Percentiles rank a stretch among this genome's conserved stretches.
Conservation (phyloP, 92 coral and sea anemone genomes). For the Actinostola sp. region DNA sequence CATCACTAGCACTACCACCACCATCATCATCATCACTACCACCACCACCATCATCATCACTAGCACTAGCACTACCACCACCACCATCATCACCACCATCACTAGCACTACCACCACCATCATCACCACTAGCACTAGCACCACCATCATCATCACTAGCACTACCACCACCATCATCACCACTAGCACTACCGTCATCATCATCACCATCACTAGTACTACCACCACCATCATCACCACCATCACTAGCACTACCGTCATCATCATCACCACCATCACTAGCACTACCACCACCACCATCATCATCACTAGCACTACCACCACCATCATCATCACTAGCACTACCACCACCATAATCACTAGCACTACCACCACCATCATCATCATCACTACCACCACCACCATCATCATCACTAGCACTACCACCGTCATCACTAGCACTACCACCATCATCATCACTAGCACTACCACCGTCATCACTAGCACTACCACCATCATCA, state of each 20-base stretch:
- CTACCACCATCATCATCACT: neutral
- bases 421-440: neutral
- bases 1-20: neutral
- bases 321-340: neutral
- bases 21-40: neutral
- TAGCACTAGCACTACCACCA: neutral
- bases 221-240: neutral
- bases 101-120: neutral
- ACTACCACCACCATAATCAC: neutral
- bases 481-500: neutral
- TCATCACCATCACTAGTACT: too few relatives aligned
- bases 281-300: neutral
- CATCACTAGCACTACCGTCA: neutral
- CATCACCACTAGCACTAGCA: neutral
- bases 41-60: neutral
- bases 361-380: neutral
- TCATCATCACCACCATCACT: neutral
- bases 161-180: too few relatives aligned
- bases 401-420: neutral
- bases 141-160: neutral
- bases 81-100: neutral
- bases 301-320: neutral
- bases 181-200: too few relatives aligned
- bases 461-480: neutral
- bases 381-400: constrained; percentile 12